Evolutionary conservation across 2,113 vertebrate genomes (phyloP).

Genomic region (Gnathonemus echidnorhynchus): DNA sequence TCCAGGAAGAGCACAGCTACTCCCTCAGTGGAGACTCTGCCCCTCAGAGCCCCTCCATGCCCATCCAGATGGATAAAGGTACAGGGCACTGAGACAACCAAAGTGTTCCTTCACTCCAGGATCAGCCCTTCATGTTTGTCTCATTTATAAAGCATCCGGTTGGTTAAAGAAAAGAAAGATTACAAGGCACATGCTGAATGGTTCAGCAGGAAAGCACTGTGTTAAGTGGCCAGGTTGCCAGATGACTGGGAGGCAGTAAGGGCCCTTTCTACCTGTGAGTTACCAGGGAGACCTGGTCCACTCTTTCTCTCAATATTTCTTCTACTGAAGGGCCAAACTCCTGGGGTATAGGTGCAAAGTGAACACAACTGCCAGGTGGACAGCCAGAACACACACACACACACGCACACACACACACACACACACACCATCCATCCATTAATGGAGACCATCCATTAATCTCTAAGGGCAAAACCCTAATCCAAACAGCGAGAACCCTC

Average conservation of each 20-base stretch:
- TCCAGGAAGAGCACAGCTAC: slow-evolving; percentile 98
- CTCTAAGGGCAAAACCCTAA: too few species aligned
- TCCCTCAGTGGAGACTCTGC: slow-evolving; percentile 93
- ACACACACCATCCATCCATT: too few species aligned
- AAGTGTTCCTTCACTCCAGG: not conserved
- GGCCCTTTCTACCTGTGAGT: not conserved
- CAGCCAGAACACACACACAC: slow-evolving; percentile 40
- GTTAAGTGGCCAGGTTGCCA: not conserved
- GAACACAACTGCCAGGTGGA: slow-evolving; percentile 41
- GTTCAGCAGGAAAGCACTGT: not conserved
- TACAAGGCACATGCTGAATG: not conserved
- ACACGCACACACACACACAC: too few species aligned
- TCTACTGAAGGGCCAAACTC: slow-evolving; percentile 28
- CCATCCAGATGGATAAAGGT: slow-evolving; percentile 88
- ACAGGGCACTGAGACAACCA: slow-evolving; percentile 58
- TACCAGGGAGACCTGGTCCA: not conserved
- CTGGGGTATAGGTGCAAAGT: slow-evolving; percentile 45
- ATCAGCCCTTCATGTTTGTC: not conserved
- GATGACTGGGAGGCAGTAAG: not conserved
- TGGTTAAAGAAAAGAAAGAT: not conserved
- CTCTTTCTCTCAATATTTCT: not conserved
- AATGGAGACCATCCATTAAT: too few species aligned
- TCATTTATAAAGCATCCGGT: not conserved
- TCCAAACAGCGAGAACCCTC: too few species aligned
- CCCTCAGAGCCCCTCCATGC: slow-evolving; percentile 90